Percentiles rank a stretch among this genome's conserved stretches.
Conservation (phyloP, 92 coral and sea anemone genomes). For the Palythoa heliodiscus region DNA sequence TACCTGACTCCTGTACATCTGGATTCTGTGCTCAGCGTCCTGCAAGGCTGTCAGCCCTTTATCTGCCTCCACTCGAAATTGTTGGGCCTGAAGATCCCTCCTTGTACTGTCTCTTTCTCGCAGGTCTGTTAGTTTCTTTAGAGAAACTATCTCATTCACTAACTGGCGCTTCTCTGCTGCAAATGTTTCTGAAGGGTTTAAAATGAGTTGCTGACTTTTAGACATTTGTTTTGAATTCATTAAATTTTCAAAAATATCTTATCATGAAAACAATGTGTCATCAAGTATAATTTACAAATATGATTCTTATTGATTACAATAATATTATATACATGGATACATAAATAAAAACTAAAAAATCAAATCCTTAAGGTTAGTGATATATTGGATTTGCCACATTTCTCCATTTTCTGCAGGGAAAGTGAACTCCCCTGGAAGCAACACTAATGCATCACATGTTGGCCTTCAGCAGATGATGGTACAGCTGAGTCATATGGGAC, state of each 20-base stretch:
- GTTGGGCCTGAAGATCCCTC: slow-evolving; percentile 88
- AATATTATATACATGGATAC: too few species aligned
- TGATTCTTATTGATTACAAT: too few species aligned
- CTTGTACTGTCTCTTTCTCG: slow-evolving; percentile 86
- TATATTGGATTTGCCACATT: too few species aligned
- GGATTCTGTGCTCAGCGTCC: slow-evolving; percentile 88
- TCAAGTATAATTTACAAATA: too few species aligned
- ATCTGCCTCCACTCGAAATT: slow-evolving; percentile 86
- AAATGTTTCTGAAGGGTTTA: slow-evolving; percentile 66
- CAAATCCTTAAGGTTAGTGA: too few species aligned
- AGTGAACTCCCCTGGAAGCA: too few species aligned
- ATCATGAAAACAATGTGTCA: background rate
- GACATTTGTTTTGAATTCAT: background rate
- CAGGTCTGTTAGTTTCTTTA: slow-evolving; percentile 81
- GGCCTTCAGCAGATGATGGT: too few species aligned
- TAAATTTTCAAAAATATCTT: too few species aligned
- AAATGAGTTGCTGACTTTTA: background rate
- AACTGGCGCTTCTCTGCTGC: slow-evolving; percentile 93
- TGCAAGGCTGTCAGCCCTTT: slow-evolving; percentile 87
- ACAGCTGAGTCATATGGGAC: too few species aligned
- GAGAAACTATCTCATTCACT: slow-evolving; percentile 93
- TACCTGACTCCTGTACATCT: slow-evolving; percentile 82
- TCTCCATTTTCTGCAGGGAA: too few species aligned
- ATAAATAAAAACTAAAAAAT: too few species aligned
- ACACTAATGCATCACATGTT: too few species aligned